Evolutionary conservation across 2,888 invertebrate species (phyloP), one percentile per base, ranked within the genome.

Genomic region (Melipona bicolor): DNA sequence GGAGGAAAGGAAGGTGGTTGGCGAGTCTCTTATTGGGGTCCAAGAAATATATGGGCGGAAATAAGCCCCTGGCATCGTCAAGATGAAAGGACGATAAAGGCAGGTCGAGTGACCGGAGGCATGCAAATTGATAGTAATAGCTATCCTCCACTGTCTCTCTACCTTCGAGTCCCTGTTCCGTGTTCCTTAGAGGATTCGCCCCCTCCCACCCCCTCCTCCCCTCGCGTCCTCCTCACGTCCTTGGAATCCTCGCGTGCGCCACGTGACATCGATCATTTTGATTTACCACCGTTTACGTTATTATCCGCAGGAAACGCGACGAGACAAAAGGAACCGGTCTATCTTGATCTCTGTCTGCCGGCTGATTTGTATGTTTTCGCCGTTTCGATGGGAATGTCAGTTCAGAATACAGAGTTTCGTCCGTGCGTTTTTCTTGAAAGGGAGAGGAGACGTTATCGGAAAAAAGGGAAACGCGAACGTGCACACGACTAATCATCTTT

Each of bases 81-180:
- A 90, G 91, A 90, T 91, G 91, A 90, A 90, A 88, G 89, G 89
- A 90, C 85, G 91, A 90, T 91, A 90, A 91, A 89, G 88, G 90
- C 85, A 87, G 83, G 85, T 82, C 90, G 90, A 91, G 88, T 91
- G 91, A 91, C 91, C 90, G 90, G 88, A 90, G 89, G 89, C 91
- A 91, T 91, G 90, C 89, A 90, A 90, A 90, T 91, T 91, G 90
- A 91, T 91, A 90, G 88, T 89, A 91, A 91, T 90, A 91, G 89
- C 86, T 87, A 85, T 87, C 84, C 88, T 87, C 79, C 77, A 80
- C 84, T 90, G 83, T 86, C 83, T 62, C 82, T 64, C 86, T 82
- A 62, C 79, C 84, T 77, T 81, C 82, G 36, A 62, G 59, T 77
- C 80, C 73, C 73, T 80, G 77, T 83, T 71, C 81, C 70, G 65